Conservation (phyloP, 1,140 invertebrate species). For the Holotrichia oblita region DNA sequence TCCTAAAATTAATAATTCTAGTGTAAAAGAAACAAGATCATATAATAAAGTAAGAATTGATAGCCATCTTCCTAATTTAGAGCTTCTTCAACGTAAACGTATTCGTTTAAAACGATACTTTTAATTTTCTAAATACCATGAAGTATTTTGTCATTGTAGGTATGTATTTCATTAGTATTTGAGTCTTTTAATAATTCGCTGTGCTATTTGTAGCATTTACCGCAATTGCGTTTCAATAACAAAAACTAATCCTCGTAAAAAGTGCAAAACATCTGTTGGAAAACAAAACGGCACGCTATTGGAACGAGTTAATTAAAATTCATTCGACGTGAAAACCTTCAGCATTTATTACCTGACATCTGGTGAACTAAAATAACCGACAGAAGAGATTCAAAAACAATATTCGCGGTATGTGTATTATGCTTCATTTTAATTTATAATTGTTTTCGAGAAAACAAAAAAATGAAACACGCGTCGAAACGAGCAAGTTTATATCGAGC, state of each 20-base stretch:
- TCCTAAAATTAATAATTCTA: too few species aligned
- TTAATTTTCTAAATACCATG: too few species aligned
- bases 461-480: not conserved
- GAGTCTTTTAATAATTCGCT: not conserved
- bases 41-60: too few species aligned
- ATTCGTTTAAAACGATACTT: too few species aligned
- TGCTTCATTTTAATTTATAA: slow-evolving; percentile 18
- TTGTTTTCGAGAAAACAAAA: slow-evolving; percentile 1
- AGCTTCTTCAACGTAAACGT: too few species aligned
- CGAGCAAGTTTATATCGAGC: not conserved
- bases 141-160: too few species aligned
- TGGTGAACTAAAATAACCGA: slow-evolving; percentile 3
- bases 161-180: too few species aligned
- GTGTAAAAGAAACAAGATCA: too few species aligned
- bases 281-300: not conserved
- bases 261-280: not conserved
- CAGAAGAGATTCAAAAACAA: slow-evolving; percentile 7
- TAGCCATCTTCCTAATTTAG: too few species aligned
- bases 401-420: not conserved
- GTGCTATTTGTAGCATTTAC: not conserved
- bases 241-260: slow-evolving; percentile 9
- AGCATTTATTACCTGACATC: slow-evolving; percentile 11
- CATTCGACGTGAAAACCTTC: not conserved
- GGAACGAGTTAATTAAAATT: not conserved
- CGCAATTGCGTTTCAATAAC: slow-evolving; percentile 5